These are phyloP conservation scores for Lipotes vexillifer DNA, from an alignment of 2,113 vertebrate species.

Conservation along the genomic window DNA sequence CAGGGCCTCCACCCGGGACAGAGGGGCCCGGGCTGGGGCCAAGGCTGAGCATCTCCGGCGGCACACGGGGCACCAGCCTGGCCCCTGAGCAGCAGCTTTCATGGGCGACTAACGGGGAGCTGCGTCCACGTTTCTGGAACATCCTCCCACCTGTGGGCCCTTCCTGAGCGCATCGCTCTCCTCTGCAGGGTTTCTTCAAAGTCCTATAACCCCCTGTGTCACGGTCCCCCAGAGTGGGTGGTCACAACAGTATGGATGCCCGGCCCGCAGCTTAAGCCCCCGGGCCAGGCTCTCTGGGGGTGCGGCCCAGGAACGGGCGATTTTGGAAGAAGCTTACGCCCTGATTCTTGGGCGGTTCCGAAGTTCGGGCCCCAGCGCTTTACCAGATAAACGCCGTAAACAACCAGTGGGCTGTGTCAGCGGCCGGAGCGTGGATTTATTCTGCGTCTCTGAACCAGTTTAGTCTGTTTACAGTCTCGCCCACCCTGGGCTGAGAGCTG, in stretches of 20 bases:
- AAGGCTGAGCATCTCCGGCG: neutral
- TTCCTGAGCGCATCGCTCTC: neutral
- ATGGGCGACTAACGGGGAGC: neutral
- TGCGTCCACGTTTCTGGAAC: neutral
- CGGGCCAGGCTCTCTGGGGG: no score
- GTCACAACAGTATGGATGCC: no score
- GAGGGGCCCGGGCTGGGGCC: neutral
- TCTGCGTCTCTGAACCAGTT: neutral
- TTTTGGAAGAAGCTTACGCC: no score
- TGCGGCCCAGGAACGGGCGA: neutral
- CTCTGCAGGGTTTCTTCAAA: neutral
- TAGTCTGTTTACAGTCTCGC: neutral
- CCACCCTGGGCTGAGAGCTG: neutral
- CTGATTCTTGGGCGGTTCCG: neutral
- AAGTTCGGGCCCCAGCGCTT: rapidly evolving
- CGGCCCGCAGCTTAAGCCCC: no score
- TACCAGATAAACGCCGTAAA: no score
- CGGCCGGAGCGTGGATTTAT: neutral
- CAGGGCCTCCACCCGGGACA: neutral
- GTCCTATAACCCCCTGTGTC: neutral
- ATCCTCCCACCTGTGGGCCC: neutral
- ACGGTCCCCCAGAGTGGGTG: neutral
- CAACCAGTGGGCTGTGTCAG: neutral
- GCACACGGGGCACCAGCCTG: rapidly evolving
- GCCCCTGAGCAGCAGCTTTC: neutral